Evolutionary conservation across 2,888 invertebrate species (phyloP).

Genomic region (Cephus pygmeus): DNA sequence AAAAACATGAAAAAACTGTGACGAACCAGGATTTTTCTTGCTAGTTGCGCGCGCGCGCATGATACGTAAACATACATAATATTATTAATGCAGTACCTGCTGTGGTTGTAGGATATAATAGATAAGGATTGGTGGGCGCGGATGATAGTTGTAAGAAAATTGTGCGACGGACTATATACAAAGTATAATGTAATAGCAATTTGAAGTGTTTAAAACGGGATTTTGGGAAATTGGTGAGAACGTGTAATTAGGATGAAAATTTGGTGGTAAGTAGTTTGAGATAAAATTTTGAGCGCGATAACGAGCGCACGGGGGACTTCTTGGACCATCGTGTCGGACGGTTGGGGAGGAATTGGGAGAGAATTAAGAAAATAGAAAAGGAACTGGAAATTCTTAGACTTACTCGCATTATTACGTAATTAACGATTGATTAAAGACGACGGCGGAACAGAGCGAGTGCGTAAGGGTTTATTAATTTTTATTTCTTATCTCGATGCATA

Average conservation of each 20-base stretch:
- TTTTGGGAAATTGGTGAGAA: background rate
- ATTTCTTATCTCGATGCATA: conserved; percentile 1
- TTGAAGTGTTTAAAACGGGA: background rate
- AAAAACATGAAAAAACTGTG: background rate
- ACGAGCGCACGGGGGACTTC: conserved; percentile 9
- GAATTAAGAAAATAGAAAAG: background rate
- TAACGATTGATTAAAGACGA: conserved; percentile 10
- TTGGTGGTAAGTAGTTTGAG: background rate
- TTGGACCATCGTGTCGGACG: conserved; percentile 32
- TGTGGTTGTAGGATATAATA: conserved; percentile 25
- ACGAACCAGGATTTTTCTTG: background rate
- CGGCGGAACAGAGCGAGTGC: background rate
- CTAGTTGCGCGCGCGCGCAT: conserved; percentile 2
- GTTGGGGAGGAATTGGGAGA: conserved; percentile 2
- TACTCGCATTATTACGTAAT: conserved; percentile 31
- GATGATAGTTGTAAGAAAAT: conserved; percentile 6
- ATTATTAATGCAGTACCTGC: conserved; percentile 27
- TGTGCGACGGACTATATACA: conserved; percentile 7
- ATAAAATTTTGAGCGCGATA: background rate
- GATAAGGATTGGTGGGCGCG: conserved; percentile 16
- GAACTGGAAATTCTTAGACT: conserved; percentile 29
- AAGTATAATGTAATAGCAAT: conserved; percentile 6
- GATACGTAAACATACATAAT: conserved; percentile 13
- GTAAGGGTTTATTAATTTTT: conserved; percentile 26
- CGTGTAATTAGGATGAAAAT: background rate